Evolutionary conservation across 2,888 invertebrate genomes (phyloP).

Genomic region (Iselma pallidipennis): DNA sequence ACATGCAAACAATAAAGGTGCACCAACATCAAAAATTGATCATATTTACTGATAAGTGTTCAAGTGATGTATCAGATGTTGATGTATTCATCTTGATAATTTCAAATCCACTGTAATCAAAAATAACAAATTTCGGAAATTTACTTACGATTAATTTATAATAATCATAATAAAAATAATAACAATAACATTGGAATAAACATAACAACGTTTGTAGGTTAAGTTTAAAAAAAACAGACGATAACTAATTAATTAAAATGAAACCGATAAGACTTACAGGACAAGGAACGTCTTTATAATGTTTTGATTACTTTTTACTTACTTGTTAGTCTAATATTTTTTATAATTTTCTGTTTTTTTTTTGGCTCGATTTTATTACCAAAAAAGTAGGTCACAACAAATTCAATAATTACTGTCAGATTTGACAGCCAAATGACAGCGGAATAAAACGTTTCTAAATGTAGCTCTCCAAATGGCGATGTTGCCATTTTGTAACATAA

Average conservation of each 20-base stretch:
- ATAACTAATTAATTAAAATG: neutral
- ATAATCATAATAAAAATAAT: neutral
- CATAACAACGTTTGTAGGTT: neutral
- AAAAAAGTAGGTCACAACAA: too few relatives aligned
- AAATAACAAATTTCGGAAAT: neutral
- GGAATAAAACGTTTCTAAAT: too few relatives aligned
- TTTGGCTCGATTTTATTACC: too few relatives aligned
- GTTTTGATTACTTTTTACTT: neutral
- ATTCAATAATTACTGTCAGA: too few relatives aligned
- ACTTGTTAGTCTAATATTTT: neutral
- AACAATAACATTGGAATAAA: neutral
- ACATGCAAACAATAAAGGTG: neutral
- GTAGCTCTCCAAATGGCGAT: too few relatives aligned
- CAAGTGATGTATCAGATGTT: slow-evolving; percentile 15
- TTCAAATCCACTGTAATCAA: slow-evolving; percentile 20
- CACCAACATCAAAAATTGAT: slow-evolving; percentile 6
- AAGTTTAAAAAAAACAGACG: too few relatives aligned
- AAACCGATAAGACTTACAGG: too few relatives aligned
- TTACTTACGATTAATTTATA: too few relatives aligned
- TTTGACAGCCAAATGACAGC: too few relatives aligned
- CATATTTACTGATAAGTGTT: slow-evolving; percentile 23
- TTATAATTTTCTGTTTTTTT: too few relatives aligned
- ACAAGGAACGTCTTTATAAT: neutral
- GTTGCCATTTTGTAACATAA: too few relatives aligned
- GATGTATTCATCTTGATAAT: slow-evolving; percentile 12